Evolutionary conservation across 2,797 vertebrate species (phyloP).

Genomic region (Hipposideros larvatus): DNA sequence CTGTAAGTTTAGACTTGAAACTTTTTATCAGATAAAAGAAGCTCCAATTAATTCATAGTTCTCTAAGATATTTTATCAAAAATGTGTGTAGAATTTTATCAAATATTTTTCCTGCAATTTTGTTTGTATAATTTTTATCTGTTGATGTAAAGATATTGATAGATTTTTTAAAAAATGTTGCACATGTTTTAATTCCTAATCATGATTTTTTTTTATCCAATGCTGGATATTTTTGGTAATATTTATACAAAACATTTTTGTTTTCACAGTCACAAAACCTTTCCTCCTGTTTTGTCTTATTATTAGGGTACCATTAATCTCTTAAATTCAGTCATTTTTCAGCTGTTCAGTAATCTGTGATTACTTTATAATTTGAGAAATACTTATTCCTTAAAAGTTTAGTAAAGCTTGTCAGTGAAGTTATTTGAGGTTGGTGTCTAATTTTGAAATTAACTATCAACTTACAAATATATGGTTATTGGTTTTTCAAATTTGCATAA

Average conservation of each 20-base stretch:
- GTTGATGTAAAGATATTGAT: background rate
- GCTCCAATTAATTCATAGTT: background rate
- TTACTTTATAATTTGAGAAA: background rate
- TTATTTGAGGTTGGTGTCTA: background rate
- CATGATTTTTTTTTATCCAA: background rate
- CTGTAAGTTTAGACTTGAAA: background rate
- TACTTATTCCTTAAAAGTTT: background rate
- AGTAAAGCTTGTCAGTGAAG: background rate
- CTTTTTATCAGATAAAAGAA: background rate
- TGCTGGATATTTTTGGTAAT: background rate
- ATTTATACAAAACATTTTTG: background rate
- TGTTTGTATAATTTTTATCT: background rate
- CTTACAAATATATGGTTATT: background rate
- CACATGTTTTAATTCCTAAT: background rate
- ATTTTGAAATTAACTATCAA: background rate
- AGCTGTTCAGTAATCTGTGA: background rate
- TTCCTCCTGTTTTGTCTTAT: background rate
- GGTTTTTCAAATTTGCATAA: background rate
- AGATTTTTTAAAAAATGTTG: background rate
- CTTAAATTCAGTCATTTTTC: background rate
- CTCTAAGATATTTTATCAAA: background rate
- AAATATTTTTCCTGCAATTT: background rate
- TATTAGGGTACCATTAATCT: background rate
- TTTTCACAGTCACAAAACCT: background rate
- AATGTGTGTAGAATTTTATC: background rate